Base-by-base conservation (phyloP, 2,113 vertebrate genomes). In the Zosterops lateralis region DNA sequence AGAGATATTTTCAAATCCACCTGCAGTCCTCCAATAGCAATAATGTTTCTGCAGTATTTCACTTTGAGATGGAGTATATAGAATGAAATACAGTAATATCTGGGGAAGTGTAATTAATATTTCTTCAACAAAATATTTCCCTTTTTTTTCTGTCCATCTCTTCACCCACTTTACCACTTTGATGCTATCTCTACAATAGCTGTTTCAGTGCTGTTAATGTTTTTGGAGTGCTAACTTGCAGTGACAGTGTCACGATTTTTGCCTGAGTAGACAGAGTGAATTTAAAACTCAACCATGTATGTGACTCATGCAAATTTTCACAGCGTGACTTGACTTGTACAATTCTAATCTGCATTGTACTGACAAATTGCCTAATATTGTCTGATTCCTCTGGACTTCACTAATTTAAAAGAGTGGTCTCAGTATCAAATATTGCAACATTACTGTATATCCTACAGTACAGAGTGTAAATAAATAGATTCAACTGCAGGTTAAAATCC, bases 241-340 rank as follows among this genome's bases (percentile, higher is more conserved):
- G 62, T 89, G 74, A 79, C 70, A 66, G n/a, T 84, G 80, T 87
- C 81, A 92, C 84, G 76, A 64, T 68, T 89, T 95, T 77, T 89
- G 24, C 61, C 68, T 89, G 36, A 89, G 32, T 62, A 87, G 62
- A 68, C 32, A 70, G 19, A 61, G 42, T 47, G 80, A 91, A 89
- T 89, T 89, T 93, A 62, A 89, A 93, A 79, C 58, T 84, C 62
- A 73, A 42, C 42, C 66, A 54, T 36, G 26, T 73, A n/a, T 44
- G 14, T 62, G 56, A 76, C 20, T 91, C 54, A 85, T 90, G 78
- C 42, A 94, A 54, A 94, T 93, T 85, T 94, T 86, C 56, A 57
- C 31, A 66, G 64, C 0, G 0, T 89, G 74, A 71, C 62, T 78
- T 87, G 77, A 71, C 48, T 93, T 68, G 10, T 34, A 68, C 22